A percentile compares a stretch with the other conserved stretches of the same genome.
Conservation (phyloP, 2,888 invertebrate species). For the Lasius platythorax region DNA sequence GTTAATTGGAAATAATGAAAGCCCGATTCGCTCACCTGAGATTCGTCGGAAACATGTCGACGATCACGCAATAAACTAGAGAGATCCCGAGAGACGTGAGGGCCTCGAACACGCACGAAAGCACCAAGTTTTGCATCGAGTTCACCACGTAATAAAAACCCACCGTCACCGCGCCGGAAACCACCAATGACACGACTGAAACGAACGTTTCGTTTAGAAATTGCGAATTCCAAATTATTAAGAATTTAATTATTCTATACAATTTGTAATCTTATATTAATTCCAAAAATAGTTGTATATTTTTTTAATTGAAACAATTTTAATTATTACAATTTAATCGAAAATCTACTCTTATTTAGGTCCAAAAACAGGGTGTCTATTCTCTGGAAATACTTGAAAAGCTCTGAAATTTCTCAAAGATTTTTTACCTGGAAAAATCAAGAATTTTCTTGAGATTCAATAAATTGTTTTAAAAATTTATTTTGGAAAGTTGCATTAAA, state of each 20-base stretch:
- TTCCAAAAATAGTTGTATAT: background rate
- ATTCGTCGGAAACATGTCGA: conserved; percentile 94
- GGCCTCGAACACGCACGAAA: conserved; percentile 93
- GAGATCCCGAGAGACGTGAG: conserved; percentile 93
- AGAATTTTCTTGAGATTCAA: too few relatives aligned
- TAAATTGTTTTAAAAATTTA: too few relatives aligned
- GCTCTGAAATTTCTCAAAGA: too few relatives aligned
- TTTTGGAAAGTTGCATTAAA: too few relatives aligned
- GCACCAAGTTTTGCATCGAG: conserved; percentile 90
- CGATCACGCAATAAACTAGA: conserved; percentile 93
- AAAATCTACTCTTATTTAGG: too few relatives aligned
- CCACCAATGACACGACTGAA: conserved; percentile 91
- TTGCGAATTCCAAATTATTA: background rate
- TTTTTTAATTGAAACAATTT: background rate
- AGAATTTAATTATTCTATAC: background rate
- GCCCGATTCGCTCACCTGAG: conserved; percentile 88
- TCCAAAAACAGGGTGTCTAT: too few relatives aligned
- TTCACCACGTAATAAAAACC: conserved; percentile 92
- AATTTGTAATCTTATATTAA: background rate
- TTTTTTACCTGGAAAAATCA: too few relatives aligned
- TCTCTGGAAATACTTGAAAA: too few relatives aligned
- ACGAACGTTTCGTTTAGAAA: background rate
- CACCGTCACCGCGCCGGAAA: conserved; percentile 91
- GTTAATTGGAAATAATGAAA: background rate
- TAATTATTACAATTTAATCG: too few relatives aligned